Base-by-base conservation (phyloP, 2,888 invertebrate genomes). In the Drosophila siamana region DNA sequence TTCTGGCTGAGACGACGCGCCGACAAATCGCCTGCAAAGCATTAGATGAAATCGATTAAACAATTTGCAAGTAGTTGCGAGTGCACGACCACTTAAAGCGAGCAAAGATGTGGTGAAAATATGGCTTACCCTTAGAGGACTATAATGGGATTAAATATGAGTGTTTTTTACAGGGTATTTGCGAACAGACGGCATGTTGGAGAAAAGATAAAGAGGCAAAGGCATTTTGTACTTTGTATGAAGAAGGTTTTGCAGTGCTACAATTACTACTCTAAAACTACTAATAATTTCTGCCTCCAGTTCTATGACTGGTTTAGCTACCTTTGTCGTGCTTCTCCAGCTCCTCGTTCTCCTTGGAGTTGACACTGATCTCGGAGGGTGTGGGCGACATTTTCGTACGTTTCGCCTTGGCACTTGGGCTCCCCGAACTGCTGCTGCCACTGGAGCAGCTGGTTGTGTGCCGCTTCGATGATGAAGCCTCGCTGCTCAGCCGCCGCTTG, bases 261-360 rank as follows among this genome's bases (percentile, higher is more conserved):
- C 19, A n/a, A 19, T 24, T 22, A 28, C 19, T 19, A 19, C 19
- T 19, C 19, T 8, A 19, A 19, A 40, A 33, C n/a, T 48, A 30
- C 13, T 19, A 41, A 41, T 3, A 0, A 7, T 11, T 9, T 28
- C 4, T 5, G 2, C 15, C 9, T 36, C 13, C 2, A 13, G 11
- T 11, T n/a, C 5, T 24, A 3, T 4, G 1, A 16, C 11, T n/a
- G 28, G 28, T 2, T 16, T 16, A 28, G 55, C n/a, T 56, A 86
- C 86, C 89, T 59, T 71, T 69, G 16, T 76, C 76, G 9, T 72
- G 66, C 24, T 86, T 88, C 4, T 83, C 86, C 8, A 74, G 51
- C 2, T 73, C 88, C 51, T 91, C 91, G 61, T 92, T 92, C 68
- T 92, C 92, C 62, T 92, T 92, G 4, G 92, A 92, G 57, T 91